Conservation (phyloP, 2,113 vertebrate genomes). For the Semnornis frantzii region DNA sequence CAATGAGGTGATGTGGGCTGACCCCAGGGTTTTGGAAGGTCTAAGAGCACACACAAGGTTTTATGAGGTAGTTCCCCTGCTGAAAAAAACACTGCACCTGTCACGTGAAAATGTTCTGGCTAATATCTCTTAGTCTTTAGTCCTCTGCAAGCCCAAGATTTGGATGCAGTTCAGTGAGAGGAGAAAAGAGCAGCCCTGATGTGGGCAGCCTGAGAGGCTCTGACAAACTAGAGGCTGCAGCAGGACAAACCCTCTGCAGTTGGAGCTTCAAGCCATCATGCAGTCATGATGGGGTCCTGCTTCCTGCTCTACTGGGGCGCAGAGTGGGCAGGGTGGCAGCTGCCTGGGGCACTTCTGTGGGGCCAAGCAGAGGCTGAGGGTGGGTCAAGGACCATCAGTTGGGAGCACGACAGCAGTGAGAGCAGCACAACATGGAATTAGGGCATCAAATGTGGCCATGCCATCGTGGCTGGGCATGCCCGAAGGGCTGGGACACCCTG, state of each 20-base stretch:
- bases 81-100: neutral
- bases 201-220: neutral
- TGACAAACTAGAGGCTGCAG: rapidly evolving
- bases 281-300: neutral
- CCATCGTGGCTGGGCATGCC: rapidly evolving
- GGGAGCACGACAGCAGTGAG: neutral
- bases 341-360: rapidly evolving
- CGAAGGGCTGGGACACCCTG: too few relatives aligned
- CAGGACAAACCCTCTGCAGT: neutral
- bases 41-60: neutral
- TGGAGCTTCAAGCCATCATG: rapidly evolving
- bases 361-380: neutral
- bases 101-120: neutral
- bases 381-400: too few relatives aligned
- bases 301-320: too few relatives aligned
- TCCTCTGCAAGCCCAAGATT: neutral
- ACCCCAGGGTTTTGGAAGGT: neutral
- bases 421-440: rapidly evolving
- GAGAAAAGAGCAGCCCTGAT: neutral
- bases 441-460: rapidly evolving
- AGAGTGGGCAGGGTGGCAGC: rapidly evolving
- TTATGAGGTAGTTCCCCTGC: neutral
- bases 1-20: rapidly evolving
- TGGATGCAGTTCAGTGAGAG: neutral
- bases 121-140: neutral